phyloP scores from a whole-genome alignment of 2,888 invertebrate genomes.

The Nipponacmea schrenckii region DNA sequence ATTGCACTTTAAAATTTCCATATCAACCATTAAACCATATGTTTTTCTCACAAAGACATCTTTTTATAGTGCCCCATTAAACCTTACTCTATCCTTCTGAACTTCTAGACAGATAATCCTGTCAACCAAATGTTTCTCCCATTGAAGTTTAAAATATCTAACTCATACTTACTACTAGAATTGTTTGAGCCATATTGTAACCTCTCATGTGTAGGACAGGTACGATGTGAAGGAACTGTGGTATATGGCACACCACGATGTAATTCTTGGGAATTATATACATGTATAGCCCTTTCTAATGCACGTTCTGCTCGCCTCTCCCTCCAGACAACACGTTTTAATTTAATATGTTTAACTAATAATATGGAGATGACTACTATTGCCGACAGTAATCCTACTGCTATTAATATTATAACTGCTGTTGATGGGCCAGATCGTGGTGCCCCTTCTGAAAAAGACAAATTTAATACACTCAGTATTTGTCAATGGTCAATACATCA shows the following conservation, averaged over 20 bases:
- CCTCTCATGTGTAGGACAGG: neutral
- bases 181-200: conserved; percentile 2
- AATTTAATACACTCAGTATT: no score
- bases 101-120: no score
- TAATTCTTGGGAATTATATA: conserved; percentile 18
- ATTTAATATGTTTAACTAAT: conserved; percentile 4
- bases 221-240: neutral
- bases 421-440: conserved; percentile 24
- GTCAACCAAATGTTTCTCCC: no score
- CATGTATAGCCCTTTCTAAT: conserved; percentile 12
- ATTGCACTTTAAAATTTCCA: no score
- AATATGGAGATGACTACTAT: conserved; percentile 16
- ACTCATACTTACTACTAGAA: neutral
- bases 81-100: no score
- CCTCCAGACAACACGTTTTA: conserved; percentile 15
- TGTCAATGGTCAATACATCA: no score
- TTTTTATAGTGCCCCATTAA: no score
- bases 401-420: conserved; percentile 33
- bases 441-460: conserved; percentile 17
- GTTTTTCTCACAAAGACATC: no score
- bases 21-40: no score
- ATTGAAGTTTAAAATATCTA: no score
- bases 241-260: conserved; percentile 3
- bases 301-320: conserved; percentile 20
- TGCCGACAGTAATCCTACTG: conserved; percentile 7